These are phyloP conservation scores for Xyliphius kryptos DNA, from an alignment of 2,113 vertebrate species.

Conservation along the genomic window DNA sequence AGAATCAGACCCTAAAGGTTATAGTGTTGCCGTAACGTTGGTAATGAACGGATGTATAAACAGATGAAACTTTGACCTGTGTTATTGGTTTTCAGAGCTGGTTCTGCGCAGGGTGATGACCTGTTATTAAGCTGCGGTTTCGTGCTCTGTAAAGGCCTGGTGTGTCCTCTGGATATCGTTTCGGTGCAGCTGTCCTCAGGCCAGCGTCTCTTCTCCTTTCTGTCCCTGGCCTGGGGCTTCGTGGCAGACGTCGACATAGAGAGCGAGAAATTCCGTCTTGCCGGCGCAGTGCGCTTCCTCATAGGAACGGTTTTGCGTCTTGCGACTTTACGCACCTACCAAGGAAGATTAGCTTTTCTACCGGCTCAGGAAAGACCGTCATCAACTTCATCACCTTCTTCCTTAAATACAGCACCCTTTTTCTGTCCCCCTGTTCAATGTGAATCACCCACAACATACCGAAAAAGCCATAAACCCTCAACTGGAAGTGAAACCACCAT, in stretches of 20 bases:
- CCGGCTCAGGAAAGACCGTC: slow-evolving; percentile 26
- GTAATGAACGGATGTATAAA: no score
- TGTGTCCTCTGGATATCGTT: slow-evolving; percentile 67
- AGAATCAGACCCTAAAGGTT: no score
- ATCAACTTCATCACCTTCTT: slow-evolving; percentile 56
- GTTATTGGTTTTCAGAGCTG: slow-evolving; percentile 58
- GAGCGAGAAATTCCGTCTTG: slow-evolving; percentile 82
- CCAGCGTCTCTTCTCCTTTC: slow-evolving; percentile 69
- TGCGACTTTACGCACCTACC: slow-evolving; percentile 65
- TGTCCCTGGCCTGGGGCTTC: slow-evolving; percentile 87
- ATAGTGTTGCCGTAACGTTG: no score
- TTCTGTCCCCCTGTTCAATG: slow-evolving; percentile 49
- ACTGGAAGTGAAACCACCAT: slow-evolving; percentile 37
- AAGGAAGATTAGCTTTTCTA: slow-evolving; percentile 78
- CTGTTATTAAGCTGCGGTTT: slow-evolving; percentile 71
- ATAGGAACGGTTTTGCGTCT: slow-evolving; percentile 74
- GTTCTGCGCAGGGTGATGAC: slow-evolving; percentile 60
- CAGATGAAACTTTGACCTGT: no score
- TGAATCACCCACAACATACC: background rate
- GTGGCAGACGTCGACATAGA: no score
- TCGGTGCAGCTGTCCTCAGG: slow-evolving; percentile 64
- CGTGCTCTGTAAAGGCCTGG: slow-evolving; percentile 66
- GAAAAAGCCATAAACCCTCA: background rate
- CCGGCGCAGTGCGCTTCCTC: slow-evolving; percentile 78
- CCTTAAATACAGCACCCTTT: background rate